Evolutionary conservation across 2,113 vertebrate genomes (phyloP).

Genomic region (Lutjanus erythropterus): DNA sequence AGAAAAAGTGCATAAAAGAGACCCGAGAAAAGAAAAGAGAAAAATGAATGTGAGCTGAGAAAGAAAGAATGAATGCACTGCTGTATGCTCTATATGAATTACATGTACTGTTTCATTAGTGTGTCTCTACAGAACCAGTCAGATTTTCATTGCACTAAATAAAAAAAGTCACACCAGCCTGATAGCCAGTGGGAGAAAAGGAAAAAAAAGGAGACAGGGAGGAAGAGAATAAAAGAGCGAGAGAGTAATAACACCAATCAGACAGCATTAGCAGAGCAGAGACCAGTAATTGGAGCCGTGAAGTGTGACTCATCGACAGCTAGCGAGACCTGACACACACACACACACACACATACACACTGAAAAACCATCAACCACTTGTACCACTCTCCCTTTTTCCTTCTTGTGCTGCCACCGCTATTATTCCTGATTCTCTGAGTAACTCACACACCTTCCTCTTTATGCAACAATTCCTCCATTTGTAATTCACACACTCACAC

Average conservation of each 20-base stretch:
- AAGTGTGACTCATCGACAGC: slow-evolving; percentile 68
- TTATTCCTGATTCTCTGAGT: not conserved
- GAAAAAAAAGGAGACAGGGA: not conserved
- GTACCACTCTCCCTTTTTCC: slow-evolving; percentile 12
- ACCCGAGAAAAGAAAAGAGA: not conserved
- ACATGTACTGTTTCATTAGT: not conserved
- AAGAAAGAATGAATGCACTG: not conserved
- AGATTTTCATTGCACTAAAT: slow-evolving; percentile 21
- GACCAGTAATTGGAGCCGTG: slow-evolving; percentile 63
- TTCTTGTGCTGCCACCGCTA: slow-evolving; percentile 3
- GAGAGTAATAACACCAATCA: slow-evolving; percentile 71
- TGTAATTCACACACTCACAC: not conserved
- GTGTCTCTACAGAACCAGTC: slow-evolving; percentile 6
- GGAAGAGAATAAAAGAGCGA: slow-evolving; percentile 17
- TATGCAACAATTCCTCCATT: not conserved
- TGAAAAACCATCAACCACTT: slow-evolving; percentile 40
- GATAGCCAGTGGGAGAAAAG: slow-evolving; percentile 5
- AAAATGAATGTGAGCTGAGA: not conserved
- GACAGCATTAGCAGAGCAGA: slow-evolving; percentile 64
- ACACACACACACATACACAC: slow-evolving; percentile 33
- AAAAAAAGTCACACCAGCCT: slow-evolving; percentile 40
- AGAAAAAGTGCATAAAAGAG: no score
- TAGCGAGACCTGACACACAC: slow-evolving; percentile 20
- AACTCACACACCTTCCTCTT: not conserved
- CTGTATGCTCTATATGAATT: not conserved